Base-by-base conservation (phyloP, 2,797 vertebrate genomes). In the Diplodus puntazzo region DNA sequence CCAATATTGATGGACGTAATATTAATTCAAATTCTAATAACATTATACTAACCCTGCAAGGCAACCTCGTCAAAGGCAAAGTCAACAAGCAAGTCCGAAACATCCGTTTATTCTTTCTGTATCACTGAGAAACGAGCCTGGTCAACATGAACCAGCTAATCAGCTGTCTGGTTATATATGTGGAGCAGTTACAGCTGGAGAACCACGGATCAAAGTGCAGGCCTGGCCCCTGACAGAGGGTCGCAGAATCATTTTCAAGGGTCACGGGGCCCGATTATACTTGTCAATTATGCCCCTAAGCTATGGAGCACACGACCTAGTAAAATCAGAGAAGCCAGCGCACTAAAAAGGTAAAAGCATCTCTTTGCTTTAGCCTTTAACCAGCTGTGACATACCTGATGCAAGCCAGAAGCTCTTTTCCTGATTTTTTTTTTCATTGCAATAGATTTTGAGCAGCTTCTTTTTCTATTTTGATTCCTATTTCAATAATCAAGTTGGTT, bases 51-150 rank as follows among this genome's bases (percentile, higher is more conserved):
- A 10, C 39, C 61, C 5, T 66, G 43, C 18, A n/a, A 66, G 80
- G 71, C 69, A 77, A 63, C 23, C 53, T 42, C 64, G 65, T 79
- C 53, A 87, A 70, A 84, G 58, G 66, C 27, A 84, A 82, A 72
- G 68, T 77, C 50, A 77, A 76, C 43, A 77, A 42, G 62, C 6
- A 70, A 69, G 58, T 77, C 48, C 21, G 50, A 74, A 73, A 50
- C 21, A 45, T 82, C 77, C 75, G 45, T 80, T 82, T 84, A 64
- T 46, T 66, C 21, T 52, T 46, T 53, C 39, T 76, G 81, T 80
- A 74, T 85, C 60, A 43, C 27, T 14, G 23, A 69, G 45, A 76
- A 45, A 21, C 39, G 42, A 64, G 25, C 14, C 43, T 45, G 30
- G 45, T 77, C 61, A 55, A 58, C 17, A 5, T 21, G 61, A 65